Evolutionary conservation across 1,140 invertebrate species (phyloP), one percentile per base, ranked within the genome.

Genomic region (Aphidius gifuensis): DNA sequence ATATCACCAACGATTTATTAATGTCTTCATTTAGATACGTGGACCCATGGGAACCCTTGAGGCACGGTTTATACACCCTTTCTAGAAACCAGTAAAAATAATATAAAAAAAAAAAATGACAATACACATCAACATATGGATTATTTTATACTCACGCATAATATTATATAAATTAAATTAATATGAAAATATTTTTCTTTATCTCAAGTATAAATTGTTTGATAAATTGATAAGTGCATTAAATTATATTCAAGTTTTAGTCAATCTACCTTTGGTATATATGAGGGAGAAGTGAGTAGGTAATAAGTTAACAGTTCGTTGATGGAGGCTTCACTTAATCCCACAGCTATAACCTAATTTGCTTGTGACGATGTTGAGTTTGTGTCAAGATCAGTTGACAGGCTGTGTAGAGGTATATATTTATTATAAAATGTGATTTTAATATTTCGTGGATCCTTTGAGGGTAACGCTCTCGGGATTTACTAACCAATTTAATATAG

Each of bases 381-480:
- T 58, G 9, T 55, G 23, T 32, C 23, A 32, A 32, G 23, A 32
- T 32, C 23, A 32, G 23, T 32, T 32, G 23, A 32, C 23, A 32
- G 23, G 23, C 23, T 0, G 2, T 32, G 23, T 32, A 32, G 4
- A 53, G 43, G 64, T 23, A 42, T 23, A 63, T 59, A 64, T 16
- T 16, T 73, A 69, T 73, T 70, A 58, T 72, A 71, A 75, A 77
- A 76, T 77, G 70, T 72, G 71, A 77, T 76, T 77, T 76, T 74
- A 75, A 76, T 76, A 75, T 76, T 64, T 74, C 68, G 68, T 70
- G 64, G 67, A 68, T 71, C 74, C 73, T 75, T 76, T 75, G 74
- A 76, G 66, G 61, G 68, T 68, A 21, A 68, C 68, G 72, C 68
- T 72, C 70, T 61, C 62, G 70, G 69, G 68, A 73, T 66, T 73